A percentile compares a stretch with the other conserved stretches of the same genome.
phyloP scores from a whole-genome alignment of 2,797 vertebrate genomes.

The Takifugu rubripes region DNA sequence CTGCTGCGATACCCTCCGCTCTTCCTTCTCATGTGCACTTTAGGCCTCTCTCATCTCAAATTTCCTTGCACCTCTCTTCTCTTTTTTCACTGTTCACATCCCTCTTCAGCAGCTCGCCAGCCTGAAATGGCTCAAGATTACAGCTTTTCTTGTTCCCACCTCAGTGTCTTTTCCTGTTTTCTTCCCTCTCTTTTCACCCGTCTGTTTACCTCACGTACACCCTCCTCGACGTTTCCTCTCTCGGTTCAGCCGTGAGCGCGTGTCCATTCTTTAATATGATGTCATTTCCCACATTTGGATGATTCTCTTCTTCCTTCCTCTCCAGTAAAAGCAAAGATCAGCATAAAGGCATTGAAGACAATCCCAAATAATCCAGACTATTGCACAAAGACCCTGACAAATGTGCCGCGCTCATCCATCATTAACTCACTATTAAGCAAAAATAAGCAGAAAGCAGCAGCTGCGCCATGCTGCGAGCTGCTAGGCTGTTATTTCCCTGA shows the following conservation, averaged over 20 bases:
- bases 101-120: conserved; percentile 20
- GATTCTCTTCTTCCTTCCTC: conserved; percentile 17
- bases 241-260: not conserved
- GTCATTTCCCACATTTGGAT: conserved; percentile 1
- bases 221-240: not conserved
- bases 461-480: conserved; percentile 46
- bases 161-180: not conserved
- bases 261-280: not conserved
- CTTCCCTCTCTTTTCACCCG: conserved; percentile 25
- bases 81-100: conserved; percentile 27
- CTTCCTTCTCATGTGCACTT: conserved; percentile 23
- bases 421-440: conserved; percentile 46
- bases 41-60: conserved; percentile 33
- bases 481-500: conserved; percentile 38
- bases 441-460: conserved; percentile 41
- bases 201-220: not conserved
- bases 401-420: conserved; percentile 32
- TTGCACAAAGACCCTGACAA: conserved; percentile 16
- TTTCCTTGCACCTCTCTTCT: conserved; percentile 37
- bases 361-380: conserved; percentile 8
- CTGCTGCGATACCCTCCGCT: conserved; percentile 32
- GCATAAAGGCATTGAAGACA: too few species aligned
- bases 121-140: conserved; percentile 21
- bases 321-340: conserved; percentile 8
- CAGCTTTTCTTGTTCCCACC: not conserved